These are phyloP conservation scores for Dynastes maya DNA, from an alignment of 2,888 invertebrate genomes.

Conservation along the genomic window DNA sequence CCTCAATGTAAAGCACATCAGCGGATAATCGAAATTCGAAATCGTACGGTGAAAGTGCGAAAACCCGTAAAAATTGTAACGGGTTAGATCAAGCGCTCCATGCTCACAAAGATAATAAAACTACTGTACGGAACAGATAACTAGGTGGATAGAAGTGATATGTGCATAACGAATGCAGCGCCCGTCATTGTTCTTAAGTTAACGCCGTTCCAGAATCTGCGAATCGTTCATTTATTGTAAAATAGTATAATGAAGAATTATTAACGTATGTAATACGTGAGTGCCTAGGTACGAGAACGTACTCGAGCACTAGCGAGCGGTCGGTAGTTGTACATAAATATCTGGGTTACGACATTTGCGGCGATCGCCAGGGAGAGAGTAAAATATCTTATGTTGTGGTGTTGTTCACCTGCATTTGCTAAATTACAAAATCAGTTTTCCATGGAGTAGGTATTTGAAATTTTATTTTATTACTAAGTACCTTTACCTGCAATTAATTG, in stretches of 20 bases:
- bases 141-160: too few relatives aligned
- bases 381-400: constrained; percentile 15
- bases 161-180: too few relatives aligned
- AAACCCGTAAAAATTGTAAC: too few relatives aligned
- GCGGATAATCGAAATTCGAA: too few relatives aligned
- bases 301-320: not conserved
- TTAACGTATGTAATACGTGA: not conserved
- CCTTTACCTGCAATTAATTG: not conserved
- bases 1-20: too few relatives aligned
- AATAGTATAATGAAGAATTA: not conserved
- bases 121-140: too few relatives aligned
- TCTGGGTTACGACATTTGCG: constrained; percentile 33
- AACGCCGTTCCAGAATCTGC: too few relatives aligned
- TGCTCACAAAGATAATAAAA: too few relatives aligned
- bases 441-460: not conserved
- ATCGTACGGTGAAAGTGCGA: too few relatives aligned
- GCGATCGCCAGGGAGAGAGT: constrained; percentile 11
- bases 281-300: not conserved
- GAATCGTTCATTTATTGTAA: too few relatives aligned
- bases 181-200: too few relatives aligned
- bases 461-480: not conserved
- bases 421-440: constrained; percentile 17
- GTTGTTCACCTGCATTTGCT: constrained; percentile 2
- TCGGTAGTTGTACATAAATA: constrained; percentile 13
- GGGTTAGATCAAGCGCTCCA: too few relatives aligned